A percentile compares a stretch with the other conserved stretches of the same genome.
Evolutionary conservation across 2,888 invertebrate species (phyloP).

Genomic region (Epinotia ramella): DNA sequence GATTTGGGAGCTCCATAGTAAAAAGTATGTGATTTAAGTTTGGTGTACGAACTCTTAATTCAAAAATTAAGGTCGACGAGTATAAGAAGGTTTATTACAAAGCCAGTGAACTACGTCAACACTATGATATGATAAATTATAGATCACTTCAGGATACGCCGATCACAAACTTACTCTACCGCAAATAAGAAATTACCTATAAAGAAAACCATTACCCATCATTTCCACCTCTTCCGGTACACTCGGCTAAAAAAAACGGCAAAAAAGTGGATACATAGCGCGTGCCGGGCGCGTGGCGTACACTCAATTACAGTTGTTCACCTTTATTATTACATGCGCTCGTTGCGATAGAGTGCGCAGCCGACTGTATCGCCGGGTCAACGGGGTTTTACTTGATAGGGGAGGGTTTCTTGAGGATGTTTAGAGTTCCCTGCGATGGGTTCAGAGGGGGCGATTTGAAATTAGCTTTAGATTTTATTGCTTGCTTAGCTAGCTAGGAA

Average conservation of each 20-base stretch:
- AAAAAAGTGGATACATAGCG: slow-evolving; percentile 26
- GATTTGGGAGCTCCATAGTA: too few species aligned
- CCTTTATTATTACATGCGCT: slow-evolving; percentile 79
- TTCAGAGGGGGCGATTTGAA: background rate
- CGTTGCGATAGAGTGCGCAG: slow-evolving; percentile 78
- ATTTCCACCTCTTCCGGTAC: slow-evolving; percentile 43
- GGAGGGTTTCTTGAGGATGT: slow-evolving; percentile 33
- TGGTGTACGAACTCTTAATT: too few species aligned
- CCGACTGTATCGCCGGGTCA: slow-evolving; percentile 71
- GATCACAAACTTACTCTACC: background rate
- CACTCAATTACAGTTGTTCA: slow-evolving; percentile 78
- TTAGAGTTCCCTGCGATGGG: slow-evolving; percentile 14
- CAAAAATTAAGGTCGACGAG: too few species aligned
- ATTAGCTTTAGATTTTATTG: too few species aligned
- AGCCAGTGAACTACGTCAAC: background rate
- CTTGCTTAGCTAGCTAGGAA: too few species aligned
- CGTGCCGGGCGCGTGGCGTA: slow-evolving; percentile 40
- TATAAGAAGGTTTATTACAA: background rate
- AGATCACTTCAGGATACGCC: slow-evolving; percentile 25
- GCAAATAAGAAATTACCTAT: slow-evolving; percentile 12
- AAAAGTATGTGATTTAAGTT: too few species aligned
- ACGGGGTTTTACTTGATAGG: slow-evolving; percentile 34
- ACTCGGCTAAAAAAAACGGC: slow-evolving; percentile 9
- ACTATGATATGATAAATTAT: slow-evolving; percentile 5
- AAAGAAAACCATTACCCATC: slow-evolving; percentile 20